Evolutionary conservation across 2,113 vertebrate species (phyloP).

Genomic region (Ochotona curzoniae): DNA sequence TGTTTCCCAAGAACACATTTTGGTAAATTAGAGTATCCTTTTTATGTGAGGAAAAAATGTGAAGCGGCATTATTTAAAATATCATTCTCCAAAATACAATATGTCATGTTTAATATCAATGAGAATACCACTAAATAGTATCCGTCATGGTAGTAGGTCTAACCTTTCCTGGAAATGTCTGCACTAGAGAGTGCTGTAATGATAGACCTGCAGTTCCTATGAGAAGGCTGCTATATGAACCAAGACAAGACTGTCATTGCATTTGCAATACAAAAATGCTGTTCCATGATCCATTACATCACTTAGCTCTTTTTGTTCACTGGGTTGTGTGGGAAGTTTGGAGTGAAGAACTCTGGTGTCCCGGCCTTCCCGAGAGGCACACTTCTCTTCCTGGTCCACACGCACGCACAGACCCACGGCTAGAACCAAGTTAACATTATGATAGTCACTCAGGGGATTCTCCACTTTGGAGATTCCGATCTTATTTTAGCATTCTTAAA

Average conservation of each 20-base stretch:
- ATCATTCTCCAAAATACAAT: constrained; percentile 69
- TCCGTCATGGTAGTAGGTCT: constrained; percentile 1
- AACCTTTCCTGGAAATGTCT: constrained; percentile 21
- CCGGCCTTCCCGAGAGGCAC: background rate
- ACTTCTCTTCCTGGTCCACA: background rate
- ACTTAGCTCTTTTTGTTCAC: background rate
- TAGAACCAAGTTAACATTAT: constrained; percentile 38
- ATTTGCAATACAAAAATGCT: background rate
- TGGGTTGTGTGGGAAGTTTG: background rate
- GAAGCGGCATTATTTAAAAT: constrained; percentile 73
- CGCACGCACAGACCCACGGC: background rate
- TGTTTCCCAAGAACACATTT: constrained; percentile 54
- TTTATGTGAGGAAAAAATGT: constrained; percentile 58
- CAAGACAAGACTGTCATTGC: background rate
- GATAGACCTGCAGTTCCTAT: background rate
- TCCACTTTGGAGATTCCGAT: background rate
- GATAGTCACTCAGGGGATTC: background rate
- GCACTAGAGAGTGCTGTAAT: background rate
- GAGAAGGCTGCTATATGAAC: background rate
- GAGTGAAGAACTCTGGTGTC: background rate
- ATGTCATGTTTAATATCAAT: constrained; percentile 40
- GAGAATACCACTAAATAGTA: constrained; percentile 50
- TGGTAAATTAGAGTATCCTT: constrained; percentile 51
- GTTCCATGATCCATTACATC: background rate
- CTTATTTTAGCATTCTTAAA: constrained; percentile 3